Percentiles rank a stretch among this genome's conserved stretches.
phyloP scores from a whole-genome alignment of 1,140 invertebrate genomes.

The Tribolium castaneum region DNA sequence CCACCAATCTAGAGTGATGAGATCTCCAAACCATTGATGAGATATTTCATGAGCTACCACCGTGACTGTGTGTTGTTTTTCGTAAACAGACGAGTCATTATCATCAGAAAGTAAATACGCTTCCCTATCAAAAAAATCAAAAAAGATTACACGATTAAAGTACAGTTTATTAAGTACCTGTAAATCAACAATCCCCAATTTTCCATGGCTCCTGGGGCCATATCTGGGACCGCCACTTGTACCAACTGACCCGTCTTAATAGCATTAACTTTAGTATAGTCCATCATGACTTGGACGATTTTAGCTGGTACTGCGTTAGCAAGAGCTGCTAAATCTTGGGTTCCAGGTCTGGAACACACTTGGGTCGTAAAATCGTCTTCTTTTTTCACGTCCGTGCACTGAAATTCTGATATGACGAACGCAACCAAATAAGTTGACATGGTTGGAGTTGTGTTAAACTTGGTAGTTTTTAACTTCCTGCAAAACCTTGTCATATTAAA shows the following conservation, averaged over 20 bases:
- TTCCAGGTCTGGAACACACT: constrained; percentile 79
- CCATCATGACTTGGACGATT: constrained; percentile 64
- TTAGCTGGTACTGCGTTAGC: constrained; percentile 66
- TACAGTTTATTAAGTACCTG: constrained; percentile 71
- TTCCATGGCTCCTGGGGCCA: constrained; percentile 92
- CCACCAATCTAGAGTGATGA: constrained; percentile 72
- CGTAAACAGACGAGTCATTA: constrained; percentile 63
- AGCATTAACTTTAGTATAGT: constrained; percentile 64
- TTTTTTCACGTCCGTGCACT: not conserved
- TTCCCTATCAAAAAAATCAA: constrained; percentile 65
- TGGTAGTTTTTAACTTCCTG: not conserved
- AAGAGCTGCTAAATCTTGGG: constrained; percentile 70
- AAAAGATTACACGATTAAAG: not conserved
- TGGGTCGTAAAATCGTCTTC: constrained; percentile 35
- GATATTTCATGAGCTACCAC: constrained; percentile 73
- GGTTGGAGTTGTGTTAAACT: constrained; percentile 23
- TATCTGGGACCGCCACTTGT: constrained; percentile 80
- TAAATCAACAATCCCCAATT: constrained; percentile 94
- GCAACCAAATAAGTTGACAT: constrained; percentile 86
- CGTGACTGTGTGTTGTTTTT: constrained; percentile 65
- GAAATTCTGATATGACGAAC: constrained; percentile 66
- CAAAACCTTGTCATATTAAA: not conserved
- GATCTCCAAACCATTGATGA: constrained; percentile 80
- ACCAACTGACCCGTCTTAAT: constrained; percentile 65
- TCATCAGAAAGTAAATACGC: constrained; percentile 69